Evolutionary conservation across 2,797 vertebrate species (phyloP), one percentile per base, ranked within the genome.

Genomic region (Enoplosus armatus): DNA sequence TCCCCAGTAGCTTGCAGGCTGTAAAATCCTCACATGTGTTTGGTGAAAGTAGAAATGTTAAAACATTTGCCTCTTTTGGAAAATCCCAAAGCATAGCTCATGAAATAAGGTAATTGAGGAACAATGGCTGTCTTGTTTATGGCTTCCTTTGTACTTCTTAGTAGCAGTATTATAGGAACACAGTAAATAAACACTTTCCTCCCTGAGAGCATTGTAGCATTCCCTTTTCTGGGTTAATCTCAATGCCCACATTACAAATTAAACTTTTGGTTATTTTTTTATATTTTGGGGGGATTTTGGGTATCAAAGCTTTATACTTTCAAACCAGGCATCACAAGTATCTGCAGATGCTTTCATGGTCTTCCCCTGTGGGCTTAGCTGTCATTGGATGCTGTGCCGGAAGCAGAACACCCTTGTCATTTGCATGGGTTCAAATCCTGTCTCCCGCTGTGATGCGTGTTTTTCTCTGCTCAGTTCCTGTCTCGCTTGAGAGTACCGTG

Each of bases 401-500:
- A 27, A 84, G 80, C 76, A 5, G 37, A 61, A 76, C 22, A 20
- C 68, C 41, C 53, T 67, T 20, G 48, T 72, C 41, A 16, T 75
- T 61, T 62, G 55, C 51, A 26, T 2, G 0, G 24, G 70, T 79
- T 85, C 47, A 72, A 76, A 82, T 79, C 50, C 64, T 3, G 62
- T 43, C 73, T 82, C 81, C 87, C 0, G 47, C 83, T 85, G 88
- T 29, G 84, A 70, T 67, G 83, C 80, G 71, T 79, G 75, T 74
- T 79, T 83, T 51, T 27, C 54, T 39, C 64, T 4, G 33, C 54
- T 77, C 31, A 3, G 29, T 39, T 83, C 56, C 77, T 62, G 43
- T 69, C 64, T 77, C 1, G 0, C 67, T 73, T 75, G 31, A 35
- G 26, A 80, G 39, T 8, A 45, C 41, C 6, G 9, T 39, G 35